phyloP scores from a whole-genome alignment of 2,888 invertebrate genomes.

The Trichogramma evanescens region DNA sequence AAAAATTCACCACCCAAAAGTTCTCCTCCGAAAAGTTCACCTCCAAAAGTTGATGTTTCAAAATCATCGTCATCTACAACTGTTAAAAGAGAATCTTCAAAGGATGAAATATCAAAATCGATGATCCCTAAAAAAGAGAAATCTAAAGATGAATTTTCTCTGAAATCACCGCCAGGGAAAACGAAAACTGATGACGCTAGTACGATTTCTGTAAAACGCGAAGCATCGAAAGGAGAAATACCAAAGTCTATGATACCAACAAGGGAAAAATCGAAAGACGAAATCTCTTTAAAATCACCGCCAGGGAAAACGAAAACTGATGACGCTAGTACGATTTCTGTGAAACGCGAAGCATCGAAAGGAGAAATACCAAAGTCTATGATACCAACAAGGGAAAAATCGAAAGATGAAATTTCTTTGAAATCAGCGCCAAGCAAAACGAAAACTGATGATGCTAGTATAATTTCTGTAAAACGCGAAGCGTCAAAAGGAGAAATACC shows the following conservation, averaged over 20 bases:
- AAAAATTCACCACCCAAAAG: too few species aligned
- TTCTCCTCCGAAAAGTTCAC: too few species aligned
- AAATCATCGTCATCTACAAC: too few species aligned
- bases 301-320: not conserved
- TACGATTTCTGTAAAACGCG: not conserved
- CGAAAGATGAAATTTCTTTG: constrained; percentile 1
- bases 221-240: not conserved
- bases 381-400: constrained; percentile 5
- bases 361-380: not conserved
- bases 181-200: not conserved
- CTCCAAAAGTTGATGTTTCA: too few species aligned
- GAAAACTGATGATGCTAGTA: not conserved
- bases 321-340: not conserved
- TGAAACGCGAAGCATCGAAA: not conserved
- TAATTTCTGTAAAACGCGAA: not conserved
- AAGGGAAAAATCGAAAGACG: not conserved
- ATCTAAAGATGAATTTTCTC: not conserved
- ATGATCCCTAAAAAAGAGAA: too few species aligned
- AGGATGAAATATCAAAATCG: not conserved
- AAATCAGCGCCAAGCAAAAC: not conserved
- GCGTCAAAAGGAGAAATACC: constrained; percentile 2
- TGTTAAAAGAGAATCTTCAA: too few species aligned
- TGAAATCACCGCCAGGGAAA: not conserved
- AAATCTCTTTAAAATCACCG: not conserved
- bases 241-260: not conserved